phyloP scores from a whole-genome alignment of 2,797 vertebrate genomes.

The Gymnodraco acuticeps region DNA sequence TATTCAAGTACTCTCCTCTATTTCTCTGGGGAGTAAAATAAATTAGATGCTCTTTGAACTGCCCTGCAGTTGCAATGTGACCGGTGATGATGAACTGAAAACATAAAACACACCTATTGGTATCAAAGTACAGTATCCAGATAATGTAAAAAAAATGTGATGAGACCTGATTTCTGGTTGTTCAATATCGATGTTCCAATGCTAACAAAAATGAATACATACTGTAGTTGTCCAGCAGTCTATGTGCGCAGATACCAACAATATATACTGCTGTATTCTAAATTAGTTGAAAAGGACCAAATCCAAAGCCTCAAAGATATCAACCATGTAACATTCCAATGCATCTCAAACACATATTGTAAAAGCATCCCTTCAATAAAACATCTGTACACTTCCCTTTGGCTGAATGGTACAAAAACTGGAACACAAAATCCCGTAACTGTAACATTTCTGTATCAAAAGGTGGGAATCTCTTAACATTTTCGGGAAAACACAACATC shows the following conservation, averaged over 20 bases:
- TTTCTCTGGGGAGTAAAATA: slow-evolving; percentile 84
- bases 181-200: slow-evolving; percentile 55
- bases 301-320: slow-evolving; percentile 71
- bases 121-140: slow-evolving; percentile 78
- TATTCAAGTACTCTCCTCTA: slow-evolving; percentile 86
- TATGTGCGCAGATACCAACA: slow-evolving; percentile 63
- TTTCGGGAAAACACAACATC: slow-evolving; percentile 19
- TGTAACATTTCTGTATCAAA: slow-evolving; percentile 13
- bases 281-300: slow-evolving; percentile 59
- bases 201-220: slow-evolving; percentile 50
- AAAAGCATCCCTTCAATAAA: slow-evolving; percentile 51
- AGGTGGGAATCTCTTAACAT: slow-evolving; percentile 15
- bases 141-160: slow-evolving; percentile 58
- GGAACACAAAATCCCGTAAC: slow-evolving; percentile 29
- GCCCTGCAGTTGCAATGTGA: slow-evolving; percentile 89
- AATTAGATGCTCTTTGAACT: slow-evolving; percentile 89
- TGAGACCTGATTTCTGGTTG: slow-evolving; percentile 74
- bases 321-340: slow-evolving; percentile 55
- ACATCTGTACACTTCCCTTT: slow-evolving; percentile 69
- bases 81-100: slow-evolving; percentile 74
- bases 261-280: slow-evolving; percentile 58
- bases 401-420: slow-evolving; percentile 39
- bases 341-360: slow-evolving; percentile 52
- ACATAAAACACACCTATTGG: slow-evolving; percentile 70
- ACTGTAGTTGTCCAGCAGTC: slow-evolving; percentile 66